These are phyloP conservation scores for Galeruca laticollis DNA, from an alignment of 2,888 invertebrate genomes.

Conservation along the genomic window DNA sequence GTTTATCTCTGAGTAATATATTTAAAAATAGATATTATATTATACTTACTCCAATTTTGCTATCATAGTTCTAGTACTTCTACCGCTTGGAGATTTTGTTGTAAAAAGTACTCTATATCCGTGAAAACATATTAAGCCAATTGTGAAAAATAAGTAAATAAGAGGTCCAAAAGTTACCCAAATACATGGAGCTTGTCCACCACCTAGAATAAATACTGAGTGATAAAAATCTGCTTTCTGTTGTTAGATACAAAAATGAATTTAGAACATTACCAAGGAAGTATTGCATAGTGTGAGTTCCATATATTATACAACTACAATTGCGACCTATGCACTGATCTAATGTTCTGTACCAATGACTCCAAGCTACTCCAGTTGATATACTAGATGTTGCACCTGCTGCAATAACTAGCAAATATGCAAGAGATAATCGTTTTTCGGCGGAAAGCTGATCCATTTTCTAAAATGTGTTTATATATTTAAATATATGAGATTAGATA, in stretches of 20 bases:
- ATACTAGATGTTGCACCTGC: slow-evolving; percentile 63
- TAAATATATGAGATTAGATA: background rate
- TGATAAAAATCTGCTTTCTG: slow-evolving; percentile 3
- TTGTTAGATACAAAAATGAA: slow-evolving; percentile 15
- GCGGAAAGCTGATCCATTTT: slow-evolving; percentile 58
- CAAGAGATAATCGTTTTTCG: slow-evolving; percentile 60
- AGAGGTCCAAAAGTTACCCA: slow-evolving; percentile 78
- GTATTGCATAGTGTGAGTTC: slow-evolving; percentile 71
- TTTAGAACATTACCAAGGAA: slow-evolving; percentile 66
- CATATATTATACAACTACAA: slow-evolving; percentile 79
- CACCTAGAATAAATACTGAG: slow-evolving; percentile 67
- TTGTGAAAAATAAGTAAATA: slow-evolving; percentile 73
- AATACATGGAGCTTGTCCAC: slow-evolving; percentile 74
- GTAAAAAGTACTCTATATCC: slow-evolving; percentile 73
- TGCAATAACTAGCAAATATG: slow-evolving; percentile 58
- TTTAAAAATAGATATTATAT: no score
- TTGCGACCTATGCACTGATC: slow-evolving; percentile 76
- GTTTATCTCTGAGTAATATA: no score
- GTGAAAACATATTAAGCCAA: slow-evolving; percentile 77
- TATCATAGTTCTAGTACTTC: slow-evolving; percentile 62
- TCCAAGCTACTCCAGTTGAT: slow-evolving; percentile 74
- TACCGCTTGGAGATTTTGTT: slow-evolving; percentile 57
- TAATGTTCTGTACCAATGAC: slow-evolving; percentile 77
- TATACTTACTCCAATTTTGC: slow-evolving; percentile 60
- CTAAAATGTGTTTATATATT: background rate